Conservation (phyloP, 2,888 invertebrate species). For the Nemurella pictetii region DNA sequence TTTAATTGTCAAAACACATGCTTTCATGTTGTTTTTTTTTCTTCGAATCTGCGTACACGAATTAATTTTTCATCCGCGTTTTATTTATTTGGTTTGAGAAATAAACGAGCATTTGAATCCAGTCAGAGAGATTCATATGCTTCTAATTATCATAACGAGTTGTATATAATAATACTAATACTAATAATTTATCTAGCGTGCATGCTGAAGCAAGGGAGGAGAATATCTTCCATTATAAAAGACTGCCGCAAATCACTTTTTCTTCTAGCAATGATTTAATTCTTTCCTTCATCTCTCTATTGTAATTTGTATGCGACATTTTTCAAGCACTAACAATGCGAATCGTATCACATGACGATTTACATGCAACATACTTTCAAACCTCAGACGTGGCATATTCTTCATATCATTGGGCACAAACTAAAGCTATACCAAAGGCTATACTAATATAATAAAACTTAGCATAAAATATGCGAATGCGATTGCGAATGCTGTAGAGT, state of each 20-base stretch:
- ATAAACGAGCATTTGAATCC: not conserved
- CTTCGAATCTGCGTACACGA: not conserved
- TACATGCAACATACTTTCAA: not conserved
- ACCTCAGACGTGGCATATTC: not conserved
- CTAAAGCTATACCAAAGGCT: not conserved
- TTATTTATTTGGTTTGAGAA: not conserved
- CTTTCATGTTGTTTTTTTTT: not conserved
- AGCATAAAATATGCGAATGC: not conserved
- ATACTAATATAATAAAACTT: not conserved
- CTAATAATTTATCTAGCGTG: not conserved
- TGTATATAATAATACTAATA: conserved; percentile 50
- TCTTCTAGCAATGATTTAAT: not conserved
- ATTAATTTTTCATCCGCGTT: not conserved
- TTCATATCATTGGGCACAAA: not conserved
- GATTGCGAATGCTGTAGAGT: not conserved
- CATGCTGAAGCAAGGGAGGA: not conserved
- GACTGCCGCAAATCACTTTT: not conserved
- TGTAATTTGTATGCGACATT: not conserved
- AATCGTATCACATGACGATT: not conserved
- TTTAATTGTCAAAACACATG: not conserved
- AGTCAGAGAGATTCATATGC: not conserved
- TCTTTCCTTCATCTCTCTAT: too few species aligned
- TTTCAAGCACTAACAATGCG: not conserved
- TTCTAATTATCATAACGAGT: conserved; percentile 55
- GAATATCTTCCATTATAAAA: not conserved